Conservation (phyloP, 1,140 invertebrate genomes). For the Phymastichus coffea region DNA sequence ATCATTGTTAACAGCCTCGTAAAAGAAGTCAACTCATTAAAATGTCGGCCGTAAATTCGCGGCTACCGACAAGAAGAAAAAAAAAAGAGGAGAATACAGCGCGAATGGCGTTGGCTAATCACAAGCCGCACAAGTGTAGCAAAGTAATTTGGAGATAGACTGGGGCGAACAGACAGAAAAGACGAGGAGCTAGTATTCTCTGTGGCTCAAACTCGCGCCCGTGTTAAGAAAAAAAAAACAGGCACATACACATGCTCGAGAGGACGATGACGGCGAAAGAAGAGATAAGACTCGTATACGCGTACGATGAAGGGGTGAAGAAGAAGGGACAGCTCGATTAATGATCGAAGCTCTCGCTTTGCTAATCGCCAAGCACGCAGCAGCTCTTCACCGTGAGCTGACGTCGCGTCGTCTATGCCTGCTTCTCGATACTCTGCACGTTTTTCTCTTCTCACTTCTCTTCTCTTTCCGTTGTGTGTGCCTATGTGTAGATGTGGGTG, state of each 20-base stretch:
- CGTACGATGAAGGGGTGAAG: no score
- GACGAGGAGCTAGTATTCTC: neutral
- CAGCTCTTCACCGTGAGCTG: constrained; percentile 23
- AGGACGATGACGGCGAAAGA: neutral
- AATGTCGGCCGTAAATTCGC: neutral
- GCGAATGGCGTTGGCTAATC: no score
- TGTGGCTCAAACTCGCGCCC: no score
- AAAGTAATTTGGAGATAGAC: constrained; percentile 16
- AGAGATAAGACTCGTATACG: constrained; percentile 10
- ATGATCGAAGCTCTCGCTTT: no score
- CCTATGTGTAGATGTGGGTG: no score
- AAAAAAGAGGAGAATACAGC: neutral
- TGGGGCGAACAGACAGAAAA: constrained; percentile 4
- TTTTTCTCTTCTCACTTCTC: neutral
- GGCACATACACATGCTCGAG: neutral
- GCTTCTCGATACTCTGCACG: constrained; percentile 8
- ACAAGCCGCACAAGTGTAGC: constrained; percentile 13
- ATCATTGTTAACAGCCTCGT: neutral
- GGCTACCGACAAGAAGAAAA: constrained; percentile 9
- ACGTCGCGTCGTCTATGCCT: constrained; percentile 16
- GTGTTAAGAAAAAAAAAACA: no score
- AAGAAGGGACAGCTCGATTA: no score
- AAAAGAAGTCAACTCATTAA: constrained; percentile 17
- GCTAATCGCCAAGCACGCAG: no score
- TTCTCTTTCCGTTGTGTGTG: no score